These are phyloP conservation scores for Bergia puertoricense DNA, from an alignment of 92 coral and sea anemone species.

Conservation along the genomic window DNA sequence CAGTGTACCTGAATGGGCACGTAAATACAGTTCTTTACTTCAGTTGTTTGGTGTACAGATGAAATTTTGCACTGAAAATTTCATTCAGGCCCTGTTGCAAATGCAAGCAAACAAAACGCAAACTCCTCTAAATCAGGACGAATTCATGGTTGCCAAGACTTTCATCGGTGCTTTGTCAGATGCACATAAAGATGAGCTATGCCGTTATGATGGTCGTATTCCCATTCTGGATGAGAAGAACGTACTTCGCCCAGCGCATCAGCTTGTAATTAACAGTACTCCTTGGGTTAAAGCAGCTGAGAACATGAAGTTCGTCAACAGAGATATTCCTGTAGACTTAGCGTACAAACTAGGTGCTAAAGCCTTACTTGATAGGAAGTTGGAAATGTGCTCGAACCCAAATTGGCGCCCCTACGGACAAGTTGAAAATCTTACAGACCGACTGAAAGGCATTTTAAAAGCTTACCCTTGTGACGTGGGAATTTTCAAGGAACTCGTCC, in stretches of 20 bases:
- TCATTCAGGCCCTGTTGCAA: slow-evolving; percentile 34
- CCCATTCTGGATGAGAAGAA: slow-evolving; percentile 12
- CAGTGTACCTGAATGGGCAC: slow-evolving; percentile 38
- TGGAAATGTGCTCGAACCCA: slow-evolving; percentile 22
- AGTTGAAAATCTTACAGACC: slow-evolving; percentile 45
- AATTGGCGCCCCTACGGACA: slow-evolving; percentile 43
- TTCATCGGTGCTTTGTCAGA: slow-evolving; percentile 35
- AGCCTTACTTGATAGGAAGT: slow-evolving; percentile 31
- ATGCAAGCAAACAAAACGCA: slow-evolving; percentile 32
- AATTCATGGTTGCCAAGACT: slow-evolving; percentile 27
- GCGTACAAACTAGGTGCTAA: slow-evolving; percentile 48
- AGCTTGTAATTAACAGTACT: slow-evolving; percentile 47
- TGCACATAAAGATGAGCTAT: not conserved
- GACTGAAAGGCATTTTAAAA: slow-evolving; percentile 45
- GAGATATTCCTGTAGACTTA: slow-evolving; percentile 19
- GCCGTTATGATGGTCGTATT: not conserved
- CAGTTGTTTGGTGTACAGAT: slow-evolving; percentile 42
- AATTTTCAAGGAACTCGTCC: slow-evolving; percentile 49
- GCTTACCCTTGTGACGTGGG: slow-evolving; percentile 51
- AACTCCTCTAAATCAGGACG: slow-evolving; percentile 9
- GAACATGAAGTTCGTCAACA: slow-evolving; percentile 3
- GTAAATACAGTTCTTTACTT: slow-evolving; percentile 34
- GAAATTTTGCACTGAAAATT: slow-evolving; percentile 31
- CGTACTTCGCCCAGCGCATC: slow-evolving; percentile 13
- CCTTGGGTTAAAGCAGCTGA: slow-evolving; percentile 45